These are phyloP conservation scores for Tetragonisca angustula DNA, from an alignment of 2,888 invertebrate genomes.

Conservation along the genomic window DNA sequence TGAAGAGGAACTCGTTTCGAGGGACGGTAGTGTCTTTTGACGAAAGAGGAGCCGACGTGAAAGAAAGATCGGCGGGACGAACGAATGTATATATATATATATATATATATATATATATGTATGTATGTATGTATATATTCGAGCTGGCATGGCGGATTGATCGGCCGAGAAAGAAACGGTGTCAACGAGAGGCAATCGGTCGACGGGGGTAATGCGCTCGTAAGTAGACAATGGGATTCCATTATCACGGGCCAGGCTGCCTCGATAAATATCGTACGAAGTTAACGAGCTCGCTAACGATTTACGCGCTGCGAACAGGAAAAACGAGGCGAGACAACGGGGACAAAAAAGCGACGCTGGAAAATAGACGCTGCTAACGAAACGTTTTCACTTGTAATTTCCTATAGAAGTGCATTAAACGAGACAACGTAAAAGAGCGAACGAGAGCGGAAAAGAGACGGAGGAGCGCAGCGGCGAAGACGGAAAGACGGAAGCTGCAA, in stretches of 20 bases:
- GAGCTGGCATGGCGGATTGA: background rate
- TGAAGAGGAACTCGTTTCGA: no score
- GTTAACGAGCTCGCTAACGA: conserved; percentile 59
- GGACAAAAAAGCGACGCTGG: background rate
- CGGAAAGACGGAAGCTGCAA: background rate
- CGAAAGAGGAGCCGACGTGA: background rate
- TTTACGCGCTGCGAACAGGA: conserved; percentile 50
- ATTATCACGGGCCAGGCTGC: conserved; percentile 25
- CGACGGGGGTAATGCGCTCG: conserved; percentile 14
- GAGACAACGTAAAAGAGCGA: conserved; percentile 9
- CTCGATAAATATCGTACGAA: conserved; percentile 55
- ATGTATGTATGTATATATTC: background rate
- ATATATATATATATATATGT: background rate
- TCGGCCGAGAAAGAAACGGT: conserved; percentile 17
- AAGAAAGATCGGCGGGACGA: conserved; percentile 30
- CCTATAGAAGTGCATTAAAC: conserved; percentile 49
- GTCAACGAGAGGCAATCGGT: conserved; percentile 37
- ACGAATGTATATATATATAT: background rate
- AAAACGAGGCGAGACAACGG: conserved; percentile 25
- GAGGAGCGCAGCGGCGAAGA: background rate
- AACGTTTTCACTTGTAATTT: conserved; percentile 57
- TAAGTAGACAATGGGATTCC: conserved; percentile 47
- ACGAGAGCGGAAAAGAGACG: background rate
- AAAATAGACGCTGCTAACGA: conserved; percentile 30
- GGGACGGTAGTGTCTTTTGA: background rate